Base-by-base conservation (phyloP, 2,888 invertebrate genomes). In the Pinctada fucata region DNA sequence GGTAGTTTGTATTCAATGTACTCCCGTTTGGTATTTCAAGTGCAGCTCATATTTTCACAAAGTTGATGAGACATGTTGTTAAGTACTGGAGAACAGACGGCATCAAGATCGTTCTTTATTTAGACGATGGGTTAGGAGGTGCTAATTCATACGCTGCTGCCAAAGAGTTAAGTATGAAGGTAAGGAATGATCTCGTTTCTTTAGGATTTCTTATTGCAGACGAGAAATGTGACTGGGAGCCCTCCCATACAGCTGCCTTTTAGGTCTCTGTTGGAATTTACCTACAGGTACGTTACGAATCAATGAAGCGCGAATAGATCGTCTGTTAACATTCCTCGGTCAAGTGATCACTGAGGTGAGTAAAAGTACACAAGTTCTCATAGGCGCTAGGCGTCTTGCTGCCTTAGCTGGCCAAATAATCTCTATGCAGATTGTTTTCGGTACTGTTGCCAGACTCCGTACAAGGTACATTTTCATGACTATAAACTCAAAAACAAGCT, bases 181-280 rank as follows among this genome's bases (percentile, higher is more conserved):
- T 81, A 3, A 74, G 76, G 16, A 16, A 67, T 45, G 70, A 78
- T 64, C 69, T 84, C 13, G 31, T n/a, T 8, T n/a, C 79, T 3
- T 82, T 83, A 45, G 83, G 84, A 0, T 83, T 83, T 76, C 49
- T 85, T 3, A 71, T 83, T n/a, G 82, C 85, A n/a, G 72, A 82
- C 8, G 79, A 79, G 3, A 83, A 83, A 71, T 83, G 82, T 48
- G 6, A 3, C 2, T 83, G 84, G 83, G 16, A 31, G 49, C 75
- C 82, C 2, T 47, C 65, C 31, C 71, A 79, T 48, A 16, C 16
- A 8, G 10, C 72, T 10, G 50, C 52, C 3, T 84, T 79, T 71
- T 82, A 2, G 82, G 83, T 10, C 79, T 72, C 13, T 67, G 49
- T 4, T 80, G 80, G 80, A 58, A 82, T 64, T n/a, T n/a, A n/a